These are phyloP conservation scores for Mustela nigripes DNA, from an alignment of 2,113 vertebrate genomes.

Conservation along the genomic window DNA sequence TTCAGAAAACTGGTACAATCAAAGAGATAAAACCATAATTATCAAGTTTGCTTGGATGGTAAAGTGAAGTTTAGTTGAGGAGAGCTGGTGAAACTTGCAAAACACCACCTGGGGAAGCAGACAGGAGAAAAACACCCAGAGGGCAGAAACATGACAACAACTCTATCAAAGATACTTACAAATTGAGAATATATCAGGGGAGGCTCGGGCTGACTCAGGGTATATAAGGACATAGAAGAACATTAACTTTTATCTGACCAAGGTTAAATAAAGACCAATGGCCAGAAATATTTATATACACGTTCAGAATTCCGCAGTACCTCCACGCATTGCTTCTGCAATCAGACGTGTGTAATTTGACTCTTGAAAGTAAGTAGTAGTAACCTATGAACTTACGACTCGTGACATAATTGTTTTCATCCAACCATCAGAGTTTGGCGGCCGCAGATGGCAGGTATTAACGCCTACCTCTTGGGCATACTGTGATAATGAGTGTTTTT, in stretches of 20 bases:
- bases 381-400: constrained; percentile 35
- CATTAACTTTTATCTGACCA: constrained; percentile 33
- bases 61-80: not conserved
- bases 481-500: constrained; percentile 65
- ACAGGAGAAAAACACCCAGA: not conserved
- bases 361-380: constrained; percentile 43
- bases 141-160: not conserved
- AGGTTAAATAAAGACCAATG: constrained; percentile 36
- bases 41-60: not conserved
- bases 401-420: constrained; percentile 53
- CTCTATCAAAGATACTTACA: not conserved
- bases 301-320: not conserved
- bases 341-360: not conserved
- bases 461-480: constrained; percentile 2
- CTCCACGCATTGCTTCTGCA: not conserved
- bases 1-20: not conserved
- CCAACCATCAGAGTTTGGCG: not conserved
- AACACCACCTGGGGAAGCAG: not conserved
- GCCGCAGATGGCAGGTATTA: not conserved
- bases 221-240: not conserved
- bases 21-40: not conserved
- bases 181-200: not conserved
- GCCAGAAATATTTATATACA: not conserved
- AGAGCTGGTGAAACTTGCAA: not conserved
- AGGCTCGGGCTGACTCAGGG: not conserved